phyloP scores from a whole-genome alignment of 2,113 vertebrate genomes.

The Leptobrachium ailaonicum region DNA sequence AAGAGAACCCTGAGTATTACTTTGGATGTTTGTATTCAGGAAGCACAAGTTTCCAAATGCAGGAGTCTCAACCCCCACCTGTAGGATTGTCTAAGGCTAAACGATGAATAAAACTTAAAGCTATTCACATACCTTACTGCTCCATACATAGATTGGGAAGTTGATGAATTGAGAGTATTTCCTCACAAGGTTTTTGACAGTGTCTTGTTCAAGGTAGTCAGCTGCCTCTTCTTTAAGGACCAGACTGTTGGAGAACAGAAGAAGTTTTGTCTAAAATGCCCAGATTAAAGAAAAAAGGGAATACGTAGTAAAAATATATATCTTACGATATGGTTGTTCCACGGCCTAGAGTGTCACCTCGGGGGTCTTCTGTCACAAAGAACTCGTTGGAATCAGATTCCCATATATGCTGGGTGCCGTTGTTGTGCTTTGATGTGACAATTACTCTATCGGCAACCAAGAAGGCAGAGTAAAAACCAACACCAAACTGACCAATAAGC shows the following conservation, averaged over 20 bases:
- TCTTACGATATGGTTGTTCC: slow-evolving; percentile 94
- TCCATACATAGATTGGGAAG: slow-evolving; percentile 98
- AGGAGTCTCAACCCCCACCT: no score
- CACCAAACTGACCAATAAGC: slow-evolving; percentile 96
- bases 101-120: no score
- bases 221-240: slow-evolving; percentile 97
- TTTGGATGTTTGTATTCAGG: no score
- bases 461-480: slow-evolving; percentile 98
- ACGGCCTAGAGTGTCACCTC: slow-evolving; percentile 89
- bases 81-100: no score
- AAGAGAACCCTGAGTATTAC: no score
- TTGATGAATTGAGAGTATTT: slow-evolving; percentile 99
- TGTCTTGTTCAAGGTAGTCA: slow-evolving; percentile 95
- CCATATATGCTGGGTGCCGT: slow-evolving; percentile 96
- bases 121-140: slow-evolving; percentile 84
- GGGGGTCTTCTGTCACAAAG: slow-evolving; percentile 89
- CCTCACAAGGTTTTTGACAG: slow-evolving; percentile 94
- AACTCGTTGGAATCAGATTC: slow-evolving; percentile 97
- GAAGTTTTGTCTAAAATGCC: no score
- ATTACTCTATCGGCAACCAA: slow-evolving; percentile 96
- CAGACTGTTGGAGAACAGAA: slow-evolving; percentile 67
- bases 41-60: no score
- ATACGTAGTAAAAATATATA: no score
- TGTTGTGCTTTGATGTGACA: slow-evolving; percentile 96
- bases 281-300: no score